Evolutionary conservation across 2,113 vertebrate genomes (phyloP).

Genomic region (Carassius auratus): DNA sequence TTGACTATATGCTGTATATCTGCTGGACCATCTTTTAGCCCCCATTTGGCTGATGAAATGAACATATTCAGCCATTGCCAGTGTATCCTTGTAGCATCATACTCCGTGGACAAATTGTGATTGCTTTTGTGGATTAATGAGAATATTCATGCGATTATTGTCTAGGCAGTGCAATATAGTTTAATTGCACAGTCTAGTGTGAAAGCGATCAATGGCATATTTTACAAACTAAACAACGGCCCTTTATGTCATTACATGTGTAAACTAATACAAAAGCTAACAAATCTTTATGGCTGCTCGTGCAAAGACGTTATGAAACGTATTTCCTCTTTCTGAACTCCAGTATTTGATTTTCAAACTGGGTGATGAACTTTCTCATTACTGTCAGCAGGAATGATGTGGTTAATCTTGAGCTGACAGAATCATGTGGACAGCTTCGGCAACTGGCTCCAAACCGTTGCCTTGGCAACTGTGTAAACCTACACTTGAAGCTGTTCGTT

Average conservation of each 20-base stretch:
- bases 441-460: slow-evolving; percentile 25
- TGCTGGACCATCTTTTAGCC: slow-evolving; percentile 47
- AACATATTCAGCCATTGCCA: slow-evolving; percentile 51
- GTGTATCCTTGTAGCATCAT: not conserved
- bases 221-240: not conserved
- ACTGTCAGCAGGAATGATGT: slow-evolving; percentile 18
- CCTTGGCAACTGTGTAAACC: slow-evolving; percentile 51
- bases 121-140: slow-evolving; percentile 30
- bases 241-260: slow-evolving; percentile 18
- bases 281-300: slow-evolving; percentile 21
- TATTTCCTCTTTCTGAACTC: slow-evolving; percentile 37
- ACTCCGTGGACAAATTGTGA: slow-evolving; percentile 3
- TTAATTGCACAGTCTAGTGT: not conserved
- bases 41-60: slow-evolving; percentile 57
- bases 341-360: slow-evolving; percentile 23
- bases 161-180: not conserved
- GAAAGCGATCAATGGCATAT: not conserved
- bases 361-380: slow-evolving; percentile 24
- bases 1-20: slow-evolving; percentile 49
- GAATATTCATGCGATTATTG: slow-evolving; percentile 19
- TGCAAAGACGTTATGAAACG: slow-evolving; percentile 36
- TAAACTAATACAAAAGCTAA: slow-evolving; percentile 11
- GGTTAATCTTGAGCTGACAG: slow-evolving; percentile 27
- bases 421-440: slow-evolving; percentile 36
- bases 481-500: slow-evolving; percentile 13